Percentiles rank a stretch among this genome's conserved stretches.
phyloP scores from a whole-genome alignment of 2,888 invertebrate species.

The Epirrhoe tristata region DNA sequence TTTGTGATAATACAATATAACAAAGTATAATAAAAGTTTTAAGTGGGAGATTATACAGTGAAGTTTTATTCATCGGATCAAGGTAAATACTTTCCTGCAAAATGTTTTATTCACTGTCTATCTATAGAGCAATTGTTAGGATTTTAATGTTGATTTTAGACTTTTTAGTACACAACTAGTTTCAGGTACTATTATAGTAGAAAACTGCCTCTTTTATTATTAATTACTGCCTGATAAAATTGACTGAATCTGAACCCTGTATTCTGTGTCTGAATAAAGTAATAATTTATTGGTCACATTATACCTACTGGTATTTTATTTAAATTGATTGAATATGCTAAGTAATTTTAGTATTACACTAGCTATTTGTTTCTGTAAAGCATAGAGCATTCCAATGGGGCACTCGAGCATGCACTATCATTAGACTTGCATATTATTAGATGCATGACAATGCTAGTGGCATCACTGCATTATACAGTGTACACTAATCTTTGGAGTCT shows the following conservation, averaged over 20 bases:
- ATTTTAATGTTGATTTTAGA: neutral
- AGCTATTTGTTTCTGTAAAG: slow-evolving; percentile 18
- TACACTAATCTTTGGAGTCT: neutral
- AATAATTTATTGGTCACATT: too few relatives aligned
- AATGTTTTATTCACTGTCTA: slow-evolving; percentile 33
- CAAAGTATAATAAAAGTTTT: slow-evolving; percentile 87
- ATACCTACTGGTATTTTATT: neutral
- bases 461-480: slow-evolving; percentile 14
- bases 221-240: too few relatives aligned
- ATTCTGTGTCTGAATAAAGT: too few relatives aligned
- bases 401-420: slow-evolving; percentile 52
- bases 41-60: slow-evolving; percentile 84
- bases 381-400: slow-evolving; percentile 47
- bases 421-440: slow-evolving; percentile 45
- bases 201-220: too few relatives aligned
- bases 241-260: too few relatives aligned
- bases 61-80: slow-evolving; percentile 80
- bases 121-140: too few relatives aligned
- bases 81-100: slow-evolving; percentile 70
- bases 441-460: slow-evolving; percentile 46
- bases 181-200: too few relatives aligned
- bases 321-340: neutral
- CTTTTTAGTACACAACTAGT: neutral
- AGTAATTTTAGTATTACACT: neutral
- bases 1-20: slow-evolving; percentile 90